These are phyloP conservation scores for Octodon degus DNA, from an alignment of 2,113 vertebrate species.

Conservation along the genomic window DNA sequence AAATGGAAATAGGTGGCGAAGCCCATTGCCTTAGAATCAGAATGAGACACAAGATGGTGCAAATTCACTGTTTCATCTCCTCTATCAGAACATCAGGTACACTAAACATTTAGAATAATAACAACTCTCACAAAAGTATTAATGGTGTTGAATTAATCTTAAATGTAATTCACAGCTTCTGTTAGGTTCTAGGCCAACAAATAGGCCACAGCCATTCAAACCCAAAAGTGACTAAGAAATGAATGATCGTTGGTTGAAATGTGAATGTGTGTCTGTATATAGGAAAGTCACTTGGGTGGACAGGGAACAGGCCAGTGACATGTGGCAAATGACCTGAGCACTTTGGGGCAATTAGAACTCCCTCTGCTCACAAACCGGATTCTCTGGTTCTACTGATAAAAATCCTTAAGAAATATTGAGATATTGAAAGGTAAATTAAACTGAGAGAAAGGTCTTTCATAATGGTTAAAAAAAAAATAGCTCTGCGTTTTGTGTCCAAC, in stretches of 20 bases:
- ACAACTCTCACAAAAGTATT: not conserved
- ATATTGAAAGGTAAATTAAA: not conserved
- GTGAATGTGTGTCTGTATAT: not conserved
- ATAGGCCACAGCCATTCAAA: not conserved
- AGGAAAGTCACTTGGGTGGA: not conserved
- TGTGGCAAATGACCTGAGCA: fast-evolving
- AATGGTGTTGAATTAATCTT: not conserved
- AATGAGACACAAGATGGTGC: not conserved
- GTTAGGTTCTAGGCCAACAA: not conserved
- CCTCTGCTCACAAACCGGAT: too few species aligned
- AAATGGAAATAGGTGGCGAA: not conserved
- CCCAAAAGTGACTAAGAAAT: not conserved
- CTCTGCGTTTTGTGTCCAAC: not conserved
- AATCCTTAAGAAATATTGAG: not conserved
- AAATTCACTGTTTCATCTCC: too few species aligned
- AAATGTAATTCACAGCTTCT: not conserved
- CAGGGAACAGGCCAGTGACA: fast-evolving
- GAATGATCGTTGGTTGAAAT: not conserved
- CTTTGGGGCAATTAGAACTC: not conserved
- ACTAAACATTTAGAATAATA: not conserved
- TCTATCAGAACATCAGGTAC: not conserved
- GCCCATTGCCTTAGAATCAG: not conserved
- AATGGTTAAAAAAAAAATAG: not conserved
- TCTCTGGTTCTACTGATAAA: not conserved
- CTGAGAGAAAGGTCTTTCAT: not conserved